phyloP scores from a whole-genome alignment of 1,140 invertebrate species.

The Thrips palmi region DNA sequence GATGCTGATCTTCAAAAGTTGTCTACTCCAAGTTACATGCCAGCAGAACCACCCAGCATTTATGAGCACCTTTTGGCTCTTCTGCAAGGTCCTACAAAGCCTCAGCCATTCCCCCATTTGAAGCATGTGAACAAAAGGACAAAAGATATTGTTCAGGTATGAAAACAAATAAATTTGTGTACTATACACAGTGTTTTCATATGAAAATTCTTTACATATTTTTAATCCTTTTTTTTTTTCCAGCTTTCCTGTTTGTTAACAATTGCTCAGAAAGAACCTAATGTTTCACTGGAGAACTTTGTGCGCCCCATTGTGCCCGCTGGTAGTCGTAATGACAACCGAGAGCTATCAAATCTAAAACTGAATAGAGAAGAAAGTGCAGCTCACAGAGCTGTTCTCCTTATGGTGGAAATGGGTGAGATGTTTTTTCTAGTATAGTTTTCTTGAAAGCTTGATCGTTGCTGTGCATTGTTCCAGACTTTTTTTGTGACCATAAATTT shows the following conservation, averaged over 20 bases:
- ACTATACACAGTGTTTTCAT: neutral
- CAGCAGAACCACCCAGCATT: conserved; percentile 42
- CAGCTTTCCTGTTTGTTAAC: conserved; percentile 14
- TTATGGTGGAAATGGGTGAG: conserved; percentile 24
- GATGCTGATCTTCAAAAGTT: conserved; percentile 38
- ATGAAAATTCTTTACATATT: neutral
- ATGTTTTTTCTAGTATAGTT: conserved; percentile 12
- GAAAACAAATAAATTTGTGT: conserved; percentile 12
- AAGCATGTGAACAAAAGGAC: conserved; percentile 46
- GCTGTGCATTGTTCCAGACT: no score
- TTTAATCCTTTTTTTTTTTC: conserved; percentile 3
- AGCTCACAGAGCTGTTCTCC: conserved; percentile 18
- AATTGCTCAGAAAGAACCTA: conserved; percentile 12
- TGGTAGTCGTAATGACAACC: no score
- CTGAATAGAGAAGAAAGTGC: no score
- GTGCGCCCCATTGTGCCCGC: no score
- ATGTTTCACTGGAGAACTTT: no score
- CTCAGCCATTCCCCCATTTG: no score
- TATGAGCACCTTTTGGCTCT: conserved; percentile 48
- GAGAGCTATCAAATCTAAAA: no score
- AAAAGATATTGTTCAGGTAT: conserved; percentile 50
- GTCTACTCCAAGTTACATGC: conserved; percentile 38
- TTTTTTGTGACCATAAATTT: no score
- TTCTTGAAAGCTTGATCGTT: conserved; percentile 9
- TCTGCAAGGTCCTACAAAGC: conserved; percentile 30